Base-by-base conservation (phyloP, 2,797 vertebrate genomes). In the Tadarida brasiliensis region DNA sequence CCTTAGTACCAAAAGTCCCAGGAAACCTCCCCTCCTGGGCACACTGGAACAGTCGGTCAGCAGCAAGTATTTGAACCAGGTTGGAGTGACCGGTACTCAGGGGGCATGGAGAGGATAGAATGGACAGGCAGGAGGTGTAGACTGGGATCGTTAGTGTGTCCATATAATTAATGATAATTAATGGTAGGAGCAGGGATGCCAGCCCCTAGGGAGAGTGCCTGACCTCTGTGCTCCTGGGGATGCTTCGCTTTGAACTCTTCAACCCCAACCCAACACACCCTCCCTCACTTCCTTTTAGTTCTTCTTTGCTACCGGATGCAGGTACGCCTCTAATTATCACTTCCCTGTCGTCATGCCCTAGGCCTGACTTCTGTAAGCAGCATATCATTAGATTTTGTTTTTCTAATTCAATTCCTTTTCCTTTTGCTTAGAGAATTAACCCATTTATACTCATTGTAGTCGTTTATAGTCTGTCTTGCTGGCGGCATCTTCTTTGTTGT, bases 131-230 rank as follows among this genome's bases (percentile, higher is more conserved):
- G 44, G 81, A 26, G 2, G 7, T 19, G 12, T 11, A 61, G 47
- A 44, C 4, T 8, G 1, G 51, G 15, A 8, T 15, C 1, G 7
- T 89, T 57, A 11, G 33, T 6, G 35, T 22, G n/a, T 35, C 49
- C 0, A 0, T 30, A 54, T 17, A 76, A 67, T 5, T 49, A 30
- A 1, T 7, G 56, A 39, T 30, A 80, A 67, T 5, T 63, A 39
- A 33, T 0, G 3, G 4, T 0, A 22, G n/a, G 17, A 1, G 28
- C 9, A 0, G 11, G 57, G 20, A 47, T 0, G 56, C 22, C n/a
- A 0, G 7, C 28, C 44, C 65, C 81, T 2, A 0, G 33, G 1
- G 22, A 47, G 0, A 1, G 61, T 11, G 10, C 2, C 63, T 12
- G 51, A 24, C 17, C 30, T 11, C n/a, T 28, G 0, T 4, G 5